Evolutionary conservation across 2,797 vertebrate species (phyloP).

Genomic region (Epinephelus awoara): DNA sequence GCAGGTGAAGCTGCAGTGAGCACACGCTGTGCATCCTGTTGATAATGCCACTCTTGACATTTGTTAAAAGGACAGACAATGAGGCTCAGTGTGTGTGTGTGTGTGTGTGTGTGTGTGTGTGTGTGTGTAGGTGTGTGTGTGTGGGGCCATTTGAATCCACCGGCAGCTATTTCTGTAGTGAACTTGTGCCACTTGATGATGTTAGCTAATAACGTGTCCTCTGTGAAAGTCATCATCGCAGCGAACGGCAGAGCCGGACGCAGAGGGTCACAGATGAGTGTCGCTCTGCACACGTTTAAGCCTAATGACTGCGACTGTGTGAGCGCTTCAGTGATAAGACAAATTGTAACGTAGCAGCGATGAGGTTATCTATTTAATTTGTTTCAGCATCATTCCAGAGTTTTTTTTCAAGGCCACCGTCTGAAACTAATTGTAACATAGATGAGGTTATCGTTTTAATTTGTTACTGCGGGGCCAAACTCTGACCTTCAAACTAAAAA

Average conservation of each 20-base stretch:
- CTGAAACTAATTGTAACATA: constrained; percentile 10
- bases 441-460: constrained; percentile 9
- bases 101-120: constrained; percentile 6
- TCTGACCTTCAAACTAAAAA: constrained; percentile 39
- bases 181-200: constrained; percentile 44
- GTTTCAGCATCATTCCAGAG: constrained; percentile 5
- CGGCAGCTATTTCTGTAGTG: constrained; percentile 39
- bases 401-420: neutral
- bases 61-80: constrained; percentile 29
- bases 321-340: constrained; percentile 24
- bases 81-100: neutral
- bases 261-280: constrained; percentile 26
- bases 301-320: constrained; percentile 30
- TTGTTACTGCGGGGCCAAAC: neutral
- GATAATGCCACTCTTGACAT: constrained; percentile 45
- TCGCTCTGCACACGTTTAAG: neutral
- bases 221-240: constrained; percentile 52
- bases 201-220: constrained; percentile 47
- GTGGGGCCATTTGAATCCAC: neutral
- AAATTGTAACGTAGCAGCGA: neutral
- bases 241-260: constrained; percentile 30
- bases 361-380: constrained; percentile 40
- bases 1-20: constrained; percentile 37
- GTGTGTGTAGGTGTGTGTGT: neutral
- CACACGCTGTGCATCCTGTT: constrained; percentile 33